phyloP scores from a whole-genome alignment of 2,888 invertebrate genomes.

The Lasioglossum oenotherae region DNA sequence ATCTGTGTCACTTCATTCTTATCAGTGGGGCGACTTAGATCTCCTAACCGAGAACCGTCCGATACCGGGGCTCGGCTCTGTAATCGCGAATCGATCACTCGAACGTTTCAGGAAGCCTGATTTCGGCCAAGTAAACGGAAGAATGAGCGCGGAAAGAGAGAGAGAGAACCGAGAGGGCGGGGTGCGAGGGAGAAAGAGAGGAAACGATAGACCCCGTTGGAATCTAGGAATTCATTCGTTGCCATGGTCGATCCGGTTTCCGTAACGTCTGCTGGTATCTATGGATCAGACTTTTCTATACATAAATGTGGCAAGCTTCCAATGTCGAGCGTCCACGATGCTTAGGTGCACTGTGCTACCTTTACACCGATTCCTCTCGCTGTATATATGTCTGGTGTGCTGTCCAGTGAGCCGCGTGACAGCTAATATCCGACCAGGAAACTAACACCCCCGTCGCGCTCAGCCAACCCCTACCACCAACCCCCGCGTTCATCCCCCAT shows the following conservation, averaged over 20 bases:
- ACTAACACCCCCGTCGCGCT: slow-evolving; percentile 78
- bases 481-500: slow-evolving; percentile 14
- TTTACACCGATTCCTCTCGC: slow-evolving; percentile 66
- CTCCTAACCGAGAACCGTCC: slow-evolving; percentile 35
- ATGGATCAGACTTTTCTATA: slow-evolving; percentile 75
- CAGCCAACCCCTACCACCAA: slow-evolving; percentile 71
- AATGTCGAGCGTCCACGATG: slow-evolving; percentile 72
- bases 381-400: slow-evolving; percentile 75
- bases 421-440: slow-evolving; percentile 84
- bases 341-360: slow-evolving; percentile 71
- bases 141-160: slow-evolving; percentile 46
- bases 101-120: slow-evolving; percentile 58
- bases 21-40: slow-evolving; percentile 40
- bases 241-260: slow-evolving; percentile 67
- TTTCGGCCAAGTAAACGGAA: slow-evolving; percentile 49
- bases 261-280: slow-evolving; percentile 68
- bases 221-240: slow-evolving; percentile 65
- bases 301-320: slow-evolving; percentile 77
- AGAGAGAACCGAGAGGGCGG: slow-evolving; percentile 18
- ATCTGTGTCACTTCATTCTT: slow-evolving; percentile 45
- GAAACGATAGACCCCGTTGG: slow-evolving; percentile 11
- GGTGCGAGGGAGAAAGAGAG: neutral
- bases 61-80: slow-evolving; percentile 42
- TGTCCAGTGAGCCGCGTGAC: slow-evolving; percentile 84
- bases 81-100: slow-evolving; percentile 68